A percentile compares a stretch with the other conserved stretches of the same genome.
Evolutionary conservation across 2,888 invertebrate species (phyloP).

Genomic region (Hyppa rectilinea): DNA sequence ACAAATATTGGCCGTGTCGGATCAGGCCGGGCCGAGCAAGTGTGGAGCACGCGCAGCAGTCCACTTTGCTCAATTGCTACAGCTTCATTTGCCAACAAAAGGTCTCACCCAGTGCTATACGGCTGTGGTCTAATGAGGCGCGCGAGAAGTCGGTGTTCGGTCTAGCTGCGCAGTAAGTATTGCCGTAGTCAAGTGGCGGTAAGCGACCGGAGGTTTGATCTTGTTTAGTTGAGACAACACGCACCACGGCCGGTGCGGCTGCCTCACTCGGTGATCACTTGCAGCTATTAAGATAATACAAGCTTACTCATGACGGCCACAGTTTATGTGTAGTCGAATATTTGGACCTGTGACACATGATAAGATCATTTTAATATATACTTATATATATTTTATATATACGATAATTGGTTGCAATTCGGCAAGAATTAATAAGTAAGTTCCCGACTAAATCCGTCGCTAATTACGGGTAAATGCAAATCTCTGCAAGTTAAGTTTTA

Average conservation of each 20-base stretch:
- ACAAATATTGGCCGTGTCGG: too few species aligned
- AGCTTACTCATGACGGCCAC: neutral
- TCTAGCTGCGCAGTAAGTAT: neutral
- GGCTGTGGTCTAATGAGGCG: neutral
- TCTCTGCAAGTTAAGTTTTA: neutral
- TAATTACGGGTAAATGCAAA: neutral
- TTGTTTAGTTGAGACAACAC: neutral
- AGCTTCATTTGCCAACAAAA: neutral
- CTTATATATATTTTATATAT: too few species aligned
- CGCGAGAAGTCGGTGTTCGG: neutral
- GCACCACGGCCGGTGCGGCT: neutral
- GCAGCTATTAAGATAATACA: too few species aligned
- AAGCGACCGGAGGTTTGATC: neutral
- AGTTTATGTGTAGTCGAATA: neutral
- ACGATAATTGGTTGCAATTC: neutral
- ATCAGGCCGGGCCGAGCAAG: too few species aligned
- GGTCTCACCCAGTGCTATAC: neutral
- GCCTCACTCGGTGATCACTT: neutral
- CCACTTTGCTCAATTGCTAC: neutral
- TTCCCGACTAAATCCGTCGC: neutral
- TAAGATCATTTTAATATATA: too few species aligned
- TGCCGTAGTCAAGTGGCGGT: neutral
- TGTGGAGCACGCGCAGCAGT: neutral
- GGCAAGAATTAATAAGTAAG: too few species aligned
- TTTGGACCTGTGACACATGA: too few species aligned